Percentiles rank a stretch among this genome's conserved stretches.
Conservation (phyloP, 2,888 invertebrate genomes). For the Ecliptopera silaceata region DNA sequence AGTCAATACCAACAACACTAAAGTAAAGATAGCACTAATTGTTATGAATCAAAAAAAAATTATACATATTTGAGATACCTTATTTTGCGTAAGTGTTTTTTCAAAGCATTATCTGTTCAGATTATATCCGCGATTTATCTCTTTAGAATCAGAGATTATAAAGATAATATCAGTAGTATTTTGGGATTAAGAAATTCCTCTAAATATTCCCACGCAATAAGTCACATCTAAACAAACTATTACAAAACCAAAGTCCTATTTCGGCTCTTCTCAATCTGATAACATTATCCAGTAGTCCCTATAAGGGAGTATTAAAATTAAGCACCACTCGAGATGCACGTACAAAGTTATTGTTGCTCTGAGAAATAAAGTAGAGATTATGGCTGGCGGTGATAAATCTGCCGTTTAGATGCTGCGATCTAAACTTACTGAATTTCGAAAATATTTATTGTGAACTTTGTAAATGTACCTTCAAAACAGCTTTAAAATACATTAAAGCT, state of each 20-base stretch:
- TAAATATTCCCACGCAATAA: constrained; percentile 15
- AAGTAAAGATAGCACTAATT: too few relatives aligned
- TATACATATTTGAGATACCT: too few relatives aligned
- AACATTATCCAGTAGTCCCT: constrained; percentile 17
- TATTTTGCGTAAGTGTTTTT: too few relatives aligned
- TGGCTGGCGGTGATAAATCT: constrained; percentile 12
- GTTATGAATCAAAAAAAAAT: too few relatives aligned
- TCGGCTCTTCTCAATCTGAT: constrained; percentile 9
- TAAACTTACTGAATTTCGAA: background rate
- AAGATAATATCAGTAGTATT: background rate
- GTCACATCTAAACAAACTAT: constrained; percentile 5
- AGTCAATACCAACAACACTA: too few relatives aligned
- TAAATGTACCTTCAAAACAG: too few relatives aligned
- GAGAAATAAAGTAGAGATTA: constrained; percentile 12
- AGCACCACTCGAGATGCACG: constrained; percentile 2
- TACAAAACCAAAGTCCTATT: constrained; percentile 11
- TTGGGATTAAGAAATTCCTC: background rate
- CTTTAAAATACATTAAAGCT: too few relatives aligned
- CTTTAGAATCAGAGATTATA: too few relatives aligned
- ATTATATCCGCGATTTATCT: too few relatives aligned
- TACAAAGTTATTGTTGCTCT: constrained; percentile 11
- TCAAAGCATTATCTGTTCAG: too few relatives aligned
- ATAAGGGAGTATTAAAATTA: constrained; percentile 17
- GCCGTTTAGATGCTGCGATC: background rate
- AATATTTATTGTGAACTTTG: background rate